Evolutionary conservation across 2,888 invertebrate species (phyloP), one percentile per base, ranked within the genome.

Genomic region (Stenodera caucasica): DNA sequence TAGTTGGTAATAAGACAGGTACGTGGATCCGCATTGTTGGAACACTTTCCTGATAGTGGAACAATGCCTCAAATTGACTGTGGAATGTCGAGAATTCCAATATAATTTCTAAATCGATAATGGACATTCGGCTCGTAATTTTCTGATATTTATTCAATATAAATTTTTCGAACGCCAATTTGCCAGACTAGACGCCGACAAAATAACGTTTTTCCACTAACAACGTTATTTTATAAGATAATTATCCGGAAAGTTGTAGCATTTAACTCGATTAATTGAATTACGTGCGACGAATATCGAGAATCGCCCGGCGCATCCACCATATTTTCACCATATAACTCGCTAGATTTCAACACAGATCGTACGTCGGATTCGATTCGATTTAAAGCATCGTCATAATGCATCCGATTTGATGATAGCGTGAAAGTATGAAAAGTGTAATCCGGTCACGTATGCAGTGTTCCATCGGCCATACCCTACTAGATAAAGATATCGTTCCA

Each of bases 401-500:
- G 45, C 45, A 45, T 45, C 18, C 18, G 21, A 11, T 45, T 45
- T 21, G 37, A 37, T 37, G 8, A 15, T 18, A 49, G 57, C 57
- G 63, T 59, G 57, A 59, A 63, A 63, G 60, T 54, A 55, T 63
- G 60, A 65, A 64, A 67, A 70, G 58, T 53, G 72, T 75, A 75
- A 75, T 69, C 74, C 66, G 67, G 74, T 75, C 76, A 76, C 76
- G 76, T 74, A 71, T 70, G 69, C 72, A 69, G 70, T 72, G 72
- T 73, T 75, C 70, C 69, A 70, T 69, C 69, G 65, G 65, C 65
- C 68, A 60, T 67, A 61, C 67, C 68, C 67, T 57, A 49, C 65
- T 65, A 72, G 74, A 77, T 77, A 75, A 75, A 76, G 74, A 73
- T 74, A 72, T 75, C 69, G 72, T 70, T 45, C 70, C 65, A 67